phyloP scores from a whole-genome alignment of 2,797 vertebrate species.

The Urosaurus nigricauda region DNA sequence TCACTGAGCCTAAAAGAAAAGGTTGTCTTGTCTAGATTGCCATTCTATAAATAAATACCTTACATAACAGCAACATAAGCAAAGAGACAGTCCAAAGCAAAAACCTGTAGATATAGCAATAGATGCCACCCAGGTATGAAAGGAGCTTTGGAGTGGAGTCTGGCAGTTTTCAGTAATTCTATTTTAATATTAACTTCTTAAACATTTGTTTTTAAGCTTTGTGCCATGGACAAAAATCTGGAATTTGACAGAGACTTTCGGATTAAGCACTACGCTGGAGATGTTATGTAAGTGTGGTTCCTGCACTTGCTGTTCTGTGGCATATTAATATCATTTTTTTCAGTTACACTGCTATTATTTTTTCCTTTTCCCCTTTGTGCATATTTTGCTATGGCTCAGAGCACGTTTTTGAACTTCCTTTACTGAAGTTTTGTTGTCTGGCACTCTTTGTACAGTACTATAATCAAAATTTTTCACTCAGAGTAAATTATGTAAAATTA shows the following conservation, averaged over 20 bases:
- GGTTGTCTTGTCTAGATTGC: background rate
- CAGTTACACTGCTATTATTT: background rate
- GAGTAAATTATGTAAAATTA: background rate
- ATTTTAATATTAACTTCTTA: slow-evolving; percentile 33
- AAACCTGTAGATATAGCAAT: background rate
- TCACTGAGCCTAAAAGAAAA: slow-evolving; percentile 8
- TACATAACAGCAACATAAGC: background rate
- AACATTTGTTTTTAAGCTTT: slow-evolving; percentile 83
- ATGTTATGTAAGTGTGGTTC: slow-evolving; percentile 90
- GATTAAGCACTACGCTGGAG: slow-evolving; percentile 94
- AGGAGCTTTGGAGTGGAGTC: background rate
- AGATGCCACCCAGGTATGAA: background rate
- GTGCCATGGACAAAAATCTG: slow-evolving; percentile 92
- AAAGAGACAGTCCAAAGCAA: background rate
- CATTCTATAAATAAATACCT: slow-evolving; percentile 17
- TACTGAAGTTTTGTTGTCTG: background rate
- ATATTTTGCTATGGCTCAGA: background rate
- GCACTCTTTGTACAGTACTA: background rate
- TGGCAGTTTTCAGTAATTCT: fast-evolving
- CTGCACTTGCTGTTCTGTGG: background rate
- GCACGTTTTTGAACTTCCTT: background rate
- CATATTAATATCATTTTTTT: background rate
- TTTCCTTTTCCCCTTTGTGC: background rate
- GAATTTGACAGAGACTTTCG: slow-evolving; percentile 98
- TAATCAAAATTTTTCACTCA: background rate